Evolutionary conservation across 2,888 invertebrate genomes (phyloP).

Genomic region (Notocelia uddmanniana): DNA sequence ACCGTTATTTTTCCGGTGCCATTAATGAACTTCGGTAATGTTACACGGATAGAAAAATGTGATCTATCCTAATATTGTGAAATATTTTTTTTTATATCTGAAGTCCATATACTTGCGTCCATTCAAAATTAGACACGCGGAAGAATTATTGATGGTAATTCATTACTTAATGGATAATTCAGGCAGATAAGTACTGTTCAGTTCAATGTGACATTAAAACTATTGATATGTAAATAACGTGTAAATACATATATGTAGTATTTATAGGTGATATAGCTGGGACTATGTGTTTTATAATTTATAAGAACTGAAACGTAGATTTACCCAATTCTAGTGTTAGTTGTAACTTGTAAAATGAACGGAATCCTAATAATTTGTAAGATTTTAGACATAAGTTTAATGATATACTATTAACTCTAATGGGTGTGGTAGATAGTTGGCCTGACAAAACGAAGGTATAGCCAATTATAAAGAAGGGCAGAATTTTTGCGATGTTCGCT

Average conservation of each 20-base stretch:
- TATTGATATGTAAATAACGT: constrained; percentile 40
- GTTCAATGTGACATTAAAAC: constrained; percentile 18
- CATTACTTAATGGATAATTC: neutral
- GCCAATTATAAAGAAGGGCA: neutral
- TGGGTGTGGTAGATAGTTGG: neutral
- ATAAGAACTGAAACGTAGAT: constrained; percentile 61
- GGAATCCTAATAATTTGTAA: constrained; percentile 79
- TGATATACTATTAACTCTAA: neutral
- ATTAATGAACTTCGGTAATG: neutral
- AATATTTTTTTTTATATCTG: neutral
- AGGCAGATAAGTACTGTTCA: neutral
- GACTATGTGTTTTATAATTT: constrained; percentile 46
- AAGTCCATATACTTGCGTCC: no score
- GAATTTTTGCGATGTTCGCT: neutral
- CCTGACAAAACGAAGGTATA: neutral
- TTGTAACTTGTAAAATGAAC: constrained; percentile 71
- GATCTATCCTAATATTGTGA: neutral
- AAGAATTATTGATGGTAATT: neutral
- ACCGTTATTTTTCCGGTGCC: neutral
- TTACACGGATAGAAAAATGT: neutral
- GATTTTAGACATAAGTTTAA: constrained; percentile 62
- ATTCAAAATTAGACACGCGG: neutral
- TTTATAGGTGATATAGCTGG: constrained; percentile 40
- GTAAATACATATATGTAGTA: constrained; percentile 45
- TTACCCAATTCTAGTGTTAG: constrained; percentile 57